Evolutionary conservation across 2,113 vertebrate genomes (phyloP), one percentile per base, ranked within the genome.

Genomic region (Poeciliopsis turrubarensis): DNA sequence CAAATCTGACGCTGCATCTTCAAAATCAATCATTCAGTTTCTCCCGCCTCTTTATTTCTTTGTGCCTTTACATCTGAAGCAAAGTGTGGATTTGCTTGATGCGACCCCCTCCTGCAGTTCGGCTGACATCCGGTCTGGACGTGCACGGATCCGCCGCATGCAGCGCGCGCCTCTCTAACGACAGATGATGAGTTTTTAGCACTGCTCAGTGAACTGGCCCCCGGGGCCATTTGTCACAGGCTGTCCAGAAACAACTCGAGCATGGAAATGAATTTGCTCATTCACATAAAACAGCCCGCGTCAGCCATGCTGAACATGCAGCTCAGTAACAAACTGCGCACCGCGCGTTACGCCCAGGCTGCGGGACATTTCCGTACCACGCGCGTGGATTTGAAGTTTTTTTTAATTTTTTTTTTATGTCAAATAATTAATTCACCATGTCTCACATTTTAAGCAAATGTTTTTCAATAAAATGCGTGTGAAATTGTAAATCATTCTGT

Each of bases 211-310:
- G 84, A 87, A 80, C 70, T 77, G 75, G 78, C 68, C 75, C 71
- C 73, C 68, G 69, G 70, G 84, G 89, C 80, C 87, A 92, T 94
- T 91, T 83, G 88, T 94, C 92, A 92, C 86, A 84, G 69, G 77
- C 81, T 91, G 92, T 93, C 92, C 89, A 89, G 65, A 83, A 91
- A 73, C 74, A 89, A 92, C 84, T 84, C 85, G 82, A 73, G 89
- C 94, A 70, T 92, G 92, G 79, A 92, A 93, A 93, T 90, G 82
- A 90, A 93, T 93, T 90, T 93, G 90, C 88, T 90, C 88, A 86
- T 88, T 92, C 90, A 87, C 86, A 86, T 85, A 87, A 90, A 92
- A 89, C 88, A 89, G 83, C 82, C 85, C 73, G 44, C 72, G 41
- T 54, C 75, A 27, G 73, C 57, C 51, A 71, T 65, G 81, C 71